Evolutionary conservation across 2,888 invertebrate species (phyloP), one percentile per base, ranked within the genome.

Genomic region (Erpobdella octoculata): DNA sequence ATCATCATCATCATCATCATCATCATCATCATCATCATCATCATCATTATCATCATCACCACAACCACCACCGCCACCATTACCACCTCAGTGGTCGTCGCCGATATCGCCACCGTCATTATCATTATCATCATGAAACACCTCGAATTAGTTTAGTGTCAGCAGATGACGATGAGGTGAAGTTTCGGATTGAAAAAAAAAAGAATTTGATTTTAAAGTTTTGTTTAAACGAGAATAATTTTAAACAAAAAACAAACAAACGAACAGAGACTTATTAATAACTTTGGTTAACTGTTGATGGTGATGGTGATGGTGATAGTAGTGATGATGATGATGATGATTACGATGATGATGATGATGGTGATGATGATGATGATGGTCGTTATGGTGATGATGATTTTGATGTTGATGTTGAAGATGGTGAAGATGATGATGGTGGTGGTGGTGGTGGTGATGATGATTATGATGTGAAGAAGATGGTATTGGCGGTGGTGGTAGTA

Each of bases 1-100:
- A 53, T 18, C 53, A n/a, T 53, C 53, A 53, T 53, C 53, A 53
- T 53, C 53, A 53, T 53, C 53, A 53, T 53, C 53, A 53, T 1
- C 53, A 53, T 12, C 53, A n/a, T 53, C 53, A n/a, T 53, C 18
- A 15, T 53, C 53, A n/a, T 53, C 53, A n/a, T 18, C 53, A n/a
- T 53, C 62, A 31, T 33, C 62, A 62, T 33, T 28, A 59, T 59
- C 31, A 6, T 59, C 59, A 6, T 28, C 59, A 6, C 4, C 59
- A 6, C 4, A n/a, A 6, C 2, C 59, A 6, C 28, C 59, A 6
- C 28, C 59, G 28, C 28, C 59, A 6, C 18, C 8, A 59, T 4
- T 5, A 6, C 18, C 59, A 59, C 1, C 31, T 3, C 1, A n/a
- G 28, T 59, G 21, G 15, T 53, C 53, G 18, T 53, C 53, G 15